Evolutionary conservation across 2,888 invertebrate species (phyloP), one percentile per base, ranked within the genome.

Genomic region (Chaitophorus viminalis): DNA sequence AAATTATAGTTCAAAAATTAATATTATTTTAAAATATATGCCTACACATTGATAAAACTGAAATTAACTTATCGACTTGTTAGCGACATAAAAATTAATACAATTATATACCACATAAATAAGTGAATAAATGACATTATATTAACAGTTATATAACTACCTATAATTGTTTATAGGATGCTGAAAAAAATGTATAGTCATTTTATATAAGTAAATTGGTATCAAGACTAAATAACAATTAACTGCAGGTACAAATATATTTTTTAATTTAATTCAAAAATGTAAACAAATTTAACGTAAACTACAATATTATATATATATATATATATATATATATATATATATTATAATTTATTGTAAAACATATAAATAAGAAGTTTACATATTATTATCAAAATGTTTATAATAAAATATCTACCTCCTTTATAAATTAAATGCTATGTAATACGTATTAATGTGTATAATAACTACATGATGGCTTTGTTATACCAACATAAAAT

Each of bases 191-290:
- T 46, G 46, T 52, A 17, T 72, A 72, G 17, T 3, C 31, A 72
- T 72, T 72, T 82, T n/a, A 31, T 11, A 31, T 54, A 17, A 72
- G 33, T 54, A n/a, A 72, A 54, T 82, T 72, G 52, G n/a, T 72
- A 82, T 33, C 54, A 36, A 72, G 54, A 54, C 11, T 18, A 36
- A 74, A 52, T 82, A 36, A 33, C 18, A 72, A 74, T 46, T 46
- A 52, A 52, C 29, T 52, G 4, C 14, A 46, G 11, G 76, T 39
- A 39, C 25, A 74, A 74, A 72, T 74, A n/a, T 54, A 11, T 18
- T 74, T 82, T 82, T 36, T 72, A 33, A 74, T 72, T 72, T n/a
- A 8, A 74, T 82, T 74, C 6, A 82, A 72, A 68, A 81, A 81
- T 79, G 25, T 33, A 54, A 25, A 54, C n/a, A n/a, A n/a, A n/a